Percentiles rank a stretch among this genome's conserved stretches.
phyloP scores from a whole-genome alignment of 2,888 invertebrate species.

The Mythimna albipuncta region DNA sequence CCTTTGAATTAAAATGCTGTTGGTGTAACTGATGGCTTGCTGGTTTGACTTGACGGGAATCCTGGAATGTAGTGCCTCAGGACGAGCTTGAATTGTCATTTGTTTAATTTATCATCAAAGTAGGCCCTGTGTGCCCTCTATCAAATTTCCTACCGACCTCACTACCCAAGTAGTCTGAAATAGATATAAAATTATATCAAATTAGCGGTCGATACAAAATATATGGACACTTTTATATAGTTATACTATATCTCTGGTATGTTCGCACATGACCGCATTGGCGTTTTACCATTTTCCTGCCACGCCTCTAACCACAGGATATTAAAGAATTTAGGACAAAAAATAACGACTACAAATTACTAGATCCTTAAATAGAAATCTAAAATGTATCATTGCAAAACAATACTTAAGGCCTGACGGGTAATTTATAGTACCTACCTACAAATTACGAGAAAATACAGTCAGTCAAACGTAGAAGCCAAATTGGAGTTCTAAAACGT shows the following conservation, averaged over 20 bases:
- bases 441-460: background rate
- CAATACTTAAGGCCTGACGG: background rate
- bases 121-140: background rate
- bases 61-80: constrained; percentile 10
- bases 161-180: too few species aligned
- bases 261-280: constrained; percentile 2
- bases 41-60: constrained; percentile 35
- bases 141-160: too few species aligned
- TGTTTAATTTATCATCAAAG: background rate
- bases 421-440: background rate
- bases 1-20: constrained; percentile 58
- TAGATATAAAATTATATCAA: too few species aligned
- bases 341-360: background rate
- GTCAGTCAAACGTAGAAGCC: background rate
- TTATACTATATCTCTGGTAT: background rate
- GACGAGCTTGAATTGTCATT: constrained; percentile 11
- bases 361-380: background rate
- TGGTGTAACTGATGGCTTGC: constrained; percentile 50
- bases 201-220: too few species aligned
- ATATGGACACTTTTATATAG: background rate
- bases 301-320: constrained; percentile 1
- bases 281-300: constrained; percentile 14
- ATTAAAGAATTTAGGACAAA: constrained; percentile 5
- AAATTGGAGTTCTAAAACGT: constrained; percentile 11
- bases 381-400: background rate